Conservation (phyloP, 2,797 vertebrate species). For the Orientallactaga sibirica region DNA sequence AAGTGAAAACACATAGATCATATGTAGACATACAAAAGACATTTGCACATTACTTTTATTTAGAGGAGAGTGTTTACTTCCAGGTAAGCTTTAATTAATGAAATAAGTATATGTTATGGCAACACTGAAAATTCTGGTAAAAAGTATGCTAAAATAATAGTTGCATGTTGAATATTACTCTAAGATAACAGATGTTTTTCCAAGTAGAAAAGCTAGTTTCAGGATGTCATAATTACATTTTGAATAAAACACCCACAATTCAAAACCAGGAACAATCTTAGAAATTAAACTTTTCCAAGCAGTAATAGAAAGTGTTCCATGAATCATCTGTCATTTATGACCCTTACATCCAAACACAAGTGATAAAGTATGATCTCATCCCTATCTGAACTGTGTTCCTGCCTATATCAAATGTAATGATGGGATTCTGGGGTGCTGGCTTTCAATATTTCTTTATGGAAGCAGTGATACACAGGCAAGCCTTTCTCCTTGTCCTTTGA, state of each 20-base stretch:
- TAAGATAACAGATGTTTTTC: not conserved
- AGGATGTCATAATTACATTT: not conserved
- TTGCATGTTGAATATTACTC: not conserved
- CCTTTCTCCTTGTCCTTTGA: not conserved
- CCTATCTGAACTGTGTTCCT: not conserved
- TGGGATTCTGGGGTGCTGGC: not conserved
- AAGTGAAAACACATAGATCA: not conserved
- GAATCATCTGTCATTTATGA: not conserved
- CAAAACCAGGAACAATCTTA: not conserved
- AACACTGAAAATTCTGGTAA: not conserved
- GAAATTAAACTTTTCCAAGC: not conserved
- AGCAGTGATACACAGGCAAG: not conserved
- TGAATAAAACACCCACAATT: not conserved
- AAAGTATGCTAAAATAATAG: not conserved
- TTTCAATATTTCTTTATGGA: not conserved
- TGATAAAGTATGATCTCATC: not conserved
- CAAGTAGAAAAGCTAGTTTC: not conserved
- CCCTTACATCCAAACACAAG: not conserved
- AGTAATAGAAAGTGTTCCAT: not conserved
- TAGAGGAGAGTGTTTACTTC: not conserved
- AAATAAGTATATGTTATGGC: not conserved
- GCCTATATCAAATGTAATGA: not conserved
- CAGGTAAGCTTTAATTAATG: slow-evolving; percentile 21
- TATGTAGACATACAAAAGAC: not conserved
- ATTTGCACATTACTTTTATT: not conserved